Conservation (phyloP, 2,888 invertebrate species). For the Dolichomitus sp. region DNA sequence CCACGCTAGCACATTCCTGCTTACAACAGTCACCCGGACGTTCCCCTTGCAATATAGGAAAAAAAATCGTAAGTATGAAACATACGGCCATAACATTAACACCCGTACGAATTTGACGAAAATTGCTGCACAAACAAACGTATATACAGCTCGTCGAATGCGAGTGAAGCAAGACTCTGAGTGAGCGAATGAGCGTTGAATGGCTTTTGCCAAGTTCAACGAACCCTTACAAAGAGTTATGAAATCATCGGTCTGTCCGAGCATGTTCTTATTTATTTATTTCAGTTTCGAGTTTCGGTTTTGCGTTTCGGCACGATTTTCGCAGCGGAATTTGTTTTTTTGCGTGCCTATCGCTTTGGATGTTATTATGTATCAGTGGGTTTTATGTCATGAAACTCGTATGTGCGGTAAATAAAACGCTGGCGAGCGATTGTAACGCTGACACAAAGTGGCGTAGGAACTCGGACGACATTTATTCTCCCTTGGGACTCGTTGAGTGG, state of each 20-base stretch:
- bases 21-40: conserved; percentile 42
- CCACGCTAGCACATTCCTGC: conserved; percentile 54
- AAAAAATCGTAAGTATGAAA: neutral
- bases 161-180: conserved; percentile 38
- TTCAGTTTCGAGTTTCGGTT: neutral
- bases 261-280: neutral
- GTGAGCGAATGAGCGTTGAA: conserved; percentile 30
- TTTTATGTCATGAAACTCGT: neutral
- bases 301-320: neutral
- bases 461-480: conserved; percentile 22
- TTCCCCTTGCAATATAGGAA: neutral
- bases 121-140: conserved; percentile 61
- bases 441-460: neutral
- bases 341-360: neutral
- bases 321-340: neutral
- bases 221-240: conserved; percentile 51
- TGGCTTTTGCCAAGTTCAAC: conserved; percentile 57
- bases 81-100: conserved; percentile 29
- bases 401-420: conserved; percentile 1
- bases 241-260: conserved; percentile 46
- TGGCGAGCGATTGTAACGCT: conserved; percentile 1
- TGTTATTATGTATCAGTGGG: neutral
- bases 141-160: conserved; percentile 25
- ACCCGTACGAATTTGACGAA: conserved; percentile 52
- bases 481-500: conserved; percentile 12